Evolutionary conservation across 2,888 invertebrate species (phyloP).

Genomic region (Mimas tiliae): DNA sequence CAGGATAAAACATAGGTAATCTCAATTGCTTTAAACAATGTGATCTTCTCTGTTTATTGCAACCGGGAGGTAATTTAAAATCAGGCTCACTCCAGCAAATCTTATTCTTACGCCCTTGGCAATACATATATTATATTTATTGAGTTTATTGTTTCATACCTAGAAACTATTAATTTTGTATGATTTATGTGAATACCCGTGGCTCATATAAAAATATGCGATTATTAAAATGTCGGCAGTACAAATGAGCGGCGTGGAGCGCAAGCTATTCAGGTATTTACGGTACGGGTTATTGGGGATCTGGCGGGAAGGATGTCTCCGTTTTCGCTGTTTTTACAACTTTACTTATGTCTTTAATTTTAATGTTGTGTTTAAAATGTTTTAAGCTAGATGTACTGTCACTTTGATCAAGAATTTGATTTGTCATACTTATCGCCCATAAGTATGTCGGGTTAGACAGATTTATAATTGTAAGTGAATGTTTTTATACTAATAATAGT

Average conservation of each 20-base stretch:
- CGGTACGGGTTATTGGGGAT: conserved; percentile 69
- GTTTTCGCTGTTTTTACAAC: conserved; percentile 36
- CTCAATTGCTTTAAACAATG: no score
- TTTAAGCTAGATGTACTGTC: neutral
- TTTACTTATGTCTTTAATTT: conserved; percentile 37
- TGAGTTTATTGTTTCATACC: neutral
- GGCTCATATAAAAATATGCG: conserved; percentile 72
- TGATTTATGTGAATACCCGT: conserved; percentile 38
- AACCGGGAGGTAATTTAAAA: no score
- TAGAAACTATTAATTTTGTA: conserved; percentile 23
- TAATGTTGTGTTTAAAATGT: conserved; percentile 23
- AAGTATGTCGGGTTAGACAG: neutral
- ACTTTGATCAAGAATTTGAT: neutral
- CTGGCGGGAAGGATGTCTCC: conserved; percentile 43
- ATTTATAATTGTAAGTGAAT: neutral
- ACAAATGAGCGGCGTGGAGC: conserved; percentile 71
- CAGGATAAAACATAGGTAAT: no score
- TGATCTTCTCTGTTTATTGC: no score
- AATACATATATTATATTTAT: no score
- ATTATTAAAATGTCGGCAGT: conserved; percentile 78
- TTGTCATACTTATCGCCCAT: no score
- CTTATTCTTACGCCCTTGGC: no score
- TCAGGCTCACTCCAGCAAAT: no score
- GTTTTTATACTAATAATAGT: neutral
- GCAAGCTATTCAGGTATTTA: conserved; percentile 70